These are phyloP conservation scores for Callinectes sapidus DNA, from an alignment of 2,888 invertebrate species.

Conservation along the genomic window DNA sequence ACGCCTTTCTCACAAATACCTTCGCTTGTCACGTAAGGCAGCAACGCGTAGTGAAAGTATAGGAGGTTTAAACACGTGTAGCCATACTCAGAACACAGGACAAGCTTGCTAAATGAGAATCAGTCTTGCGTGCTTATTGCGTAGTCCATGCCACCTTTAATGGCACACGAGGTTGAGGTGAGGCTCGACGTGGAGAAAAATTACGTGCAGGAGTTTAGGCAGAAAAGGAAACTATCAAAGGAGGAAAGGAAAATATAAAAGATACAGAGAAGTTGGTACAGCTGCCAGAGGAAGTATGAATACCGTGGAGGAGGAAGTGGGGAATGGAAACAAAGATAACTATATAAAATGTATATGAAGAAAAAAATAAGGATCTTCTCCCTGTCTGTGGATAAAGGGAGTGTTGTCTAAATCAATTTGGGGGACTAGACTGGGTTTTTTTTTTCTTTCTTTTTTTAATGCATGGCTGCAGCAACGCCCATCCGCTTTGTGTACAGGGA, in stretches of 20 bases:
- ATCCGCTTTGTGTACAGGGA: background rate
- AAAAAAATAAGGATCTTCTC: background rate
- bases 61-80: background rate
- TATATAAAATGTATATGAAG: background rate
- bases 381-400: slow-evolving; percentile 15
- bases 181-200: background rate
- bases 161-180: background rate
- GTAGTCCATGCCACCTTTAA: background rate
- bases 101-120: background rate
- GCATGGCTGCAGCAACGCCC: background rate
- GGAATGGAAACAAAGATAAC: background rate
- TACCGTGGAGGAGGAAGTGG: background rate
- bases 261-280: background rate
- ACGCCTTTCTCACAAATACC: background rate
- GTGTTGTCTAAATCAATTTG: slow-evolving; percentile 2
- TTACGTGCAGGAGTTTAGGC: background rate
- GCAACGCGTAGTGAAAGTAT: background rate
- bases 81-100: background rate
- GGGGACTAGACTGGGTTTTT: background rate
- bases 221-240: background rate
- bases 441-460: background rate
- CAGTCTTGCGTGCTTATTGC: background rate
- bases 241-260: background rate
- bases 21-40: background rate
- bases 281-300: slow-evolving; percentile 2